These are phyloP conservation scores for Homalodisca vitripennis DNA, from an alignment of 1,140 invertebrate genomes.

Conservation along the genomic window DNA sequence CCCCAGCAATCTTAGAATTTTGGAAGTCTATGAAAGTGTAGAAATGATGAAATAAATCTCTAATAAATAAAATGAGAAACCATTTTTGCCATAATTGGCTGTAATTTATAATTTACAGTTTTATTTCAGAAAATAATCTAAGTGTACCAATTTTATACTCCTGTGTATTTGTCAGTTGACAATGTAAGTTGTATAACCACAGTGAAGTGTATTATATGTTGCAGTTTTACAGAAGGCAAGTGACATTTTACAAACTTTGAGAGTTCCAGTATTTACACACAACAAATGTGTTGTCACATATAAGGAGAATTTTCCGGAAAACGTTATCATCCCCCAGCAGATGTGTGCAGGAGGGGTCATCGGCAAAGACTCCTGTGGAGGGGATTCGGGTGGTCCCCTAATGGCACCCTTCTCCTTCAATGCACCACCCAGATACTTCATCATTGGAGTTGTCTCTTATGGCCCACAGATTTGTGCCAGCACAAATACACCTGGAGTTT, in stretches of 20 bases:
- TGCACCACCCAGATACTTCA: slow-evolving; percentile 52
- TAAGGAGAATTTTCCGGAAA: background rate
- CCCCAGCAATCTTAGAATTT: too few species aligned
- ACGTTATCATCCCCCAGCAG: slow-evolving; percentile 34
- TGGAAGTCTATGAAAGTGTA: too few species aligned
- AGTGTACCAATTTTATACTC: too few species aligned
- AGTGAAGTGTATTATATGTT: too few species aligned
- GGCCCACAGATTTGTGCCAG: slow-evolving; percentile 56
- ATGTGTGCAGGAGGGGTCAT: slow-evolving; percentile 46
- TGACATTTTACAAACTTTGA: slow-evolving; percentile 15
- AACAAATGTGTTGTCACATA: background rate
- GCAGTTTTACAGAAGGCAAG: too few species aligned
- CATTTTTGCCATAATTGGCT: too few species aligned
- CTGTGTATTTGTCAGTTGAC: too few species aligned
- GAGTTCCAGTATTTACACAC: background rate
- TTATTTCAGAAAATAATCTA: too few species aligned
- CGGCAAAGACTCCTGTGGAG: slow-evolving; percentile 59
- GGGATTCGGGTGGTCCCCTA: slow-evolving; percentile 63
- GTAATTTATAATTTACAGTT: too few species aligned
- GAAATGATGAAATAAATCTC: too few species aligned
- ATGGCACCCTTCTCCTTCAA: slow-evolving; percentile 49
- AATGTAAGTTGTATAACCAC: too few species aligned
- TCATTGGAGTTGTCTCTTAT: slow-evolving; percentile 64
- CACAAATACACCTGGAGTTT: slow-evolving; percentile 58
- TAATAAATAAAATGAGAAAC: too few species aligned